Percentiles rank a stretch among this genome's conserved stretches.
Conservation (phyloP, 2,888 invertebrate genomes). For the Dryococelus australis region DNA sequence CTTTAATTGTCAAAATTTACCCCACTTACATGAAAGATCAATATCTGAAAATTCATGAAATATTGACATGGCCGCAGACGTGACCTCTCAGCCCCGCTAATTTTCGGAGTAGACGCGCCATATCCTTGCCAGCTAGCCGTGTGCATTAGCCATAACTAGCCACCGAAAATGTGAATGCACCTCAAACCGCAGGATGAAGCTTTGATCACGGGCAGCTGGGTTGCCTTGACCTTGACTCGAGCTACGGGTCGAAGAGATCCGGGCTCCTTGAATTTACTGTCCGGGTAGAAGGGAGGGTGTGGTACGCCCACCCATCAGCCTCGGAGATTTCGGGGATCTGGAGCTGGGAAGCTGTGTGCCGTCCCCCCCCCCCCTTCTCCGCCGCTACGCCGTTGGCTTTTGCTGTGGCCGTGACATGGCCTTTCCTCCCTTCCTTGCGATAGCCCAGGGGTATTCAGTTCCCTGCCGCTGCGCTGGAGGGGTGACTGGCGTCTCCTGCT, state of each 20-base stretch:
- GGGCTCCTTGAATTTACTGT: background rate
- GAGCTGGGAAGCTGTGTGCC: background rate
- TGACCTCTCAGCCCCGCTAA: too few species aligned
- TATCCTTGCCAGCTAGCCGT: background rate
- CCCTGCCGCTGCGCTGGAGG: background rate
- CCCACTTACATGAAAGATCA: too few species aligned
- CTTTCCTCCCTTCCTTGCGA: background rate
- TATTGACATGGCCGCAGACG: too few species aligned
- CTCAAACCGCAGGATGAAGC: background rate
- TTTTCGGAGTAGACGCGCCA: too few species aligned
- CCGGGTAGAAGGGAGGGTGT: background rate
- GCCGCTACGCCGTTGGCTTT: background rate
- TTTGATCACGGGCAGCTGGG: background rate
- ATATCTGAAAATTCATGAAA: too few species aligned
- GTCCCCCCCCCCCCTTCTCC: background rate
- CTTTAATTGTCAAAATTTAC: too few species aligned
- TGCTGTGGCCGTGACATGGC: background rate
- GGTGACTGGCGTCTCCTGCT: background rate
- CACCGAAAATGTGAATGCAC: background rate
- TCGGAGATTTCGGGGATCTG: background rate
- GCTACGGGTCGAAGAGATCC: background rate
- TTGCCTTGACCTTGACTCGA: constrained; percentile 6
- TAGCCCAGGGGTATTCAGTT: background rate
- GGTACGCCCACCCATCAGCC: background rate
- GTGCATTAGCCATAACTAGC: background rate